These are phyloP conservation scores for Drosophila subpulchrella DNA, from an alignment of 1,140 invertebrate species.

Conservation along the genomic window DNA sequence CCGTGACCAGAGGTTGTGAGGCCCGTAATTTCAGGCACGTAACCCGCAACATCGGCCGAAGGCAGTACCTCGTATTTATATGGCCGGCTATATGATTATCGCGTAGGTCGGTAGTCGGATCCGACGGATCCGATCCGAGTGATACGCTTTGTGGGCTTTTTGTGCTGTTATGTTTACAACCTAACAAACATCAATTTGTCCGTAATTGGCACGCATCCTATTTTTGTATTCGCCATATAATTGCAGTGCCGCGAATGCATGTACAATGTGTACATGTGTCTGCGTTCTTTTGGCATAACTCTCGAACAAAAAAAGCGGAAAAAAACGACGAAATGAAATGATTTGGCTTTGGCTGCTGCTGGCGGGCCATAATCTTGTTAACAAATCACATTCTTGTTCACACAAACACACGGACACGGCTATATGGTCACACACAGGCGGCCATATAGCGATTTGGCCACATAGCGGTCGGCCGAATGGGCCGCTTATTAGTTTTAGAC, in stretches of 20 bases:
- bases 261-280: slow-evolving; percentile 36
- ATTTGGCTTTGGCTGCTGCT: slow-evolving; percentile 26
- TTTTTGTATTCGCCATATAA: slow-evolving; percentile 55
- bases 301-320: slow-evolving; percentile 28
- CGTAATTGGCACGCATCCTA: slow-evolving; percentile 73
- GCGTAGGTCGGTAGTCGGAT: slow-evolving; percentile 47
- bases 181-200: slow-evolving; percentile 67
- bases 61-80: background rate
- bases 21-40: slow-evolving; percentile 59
- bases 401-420: slow-evolving; percentile 67
- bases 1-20: slow-evolving; percentile 54
- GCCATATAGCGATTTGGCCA: background rate
- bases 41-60: slow-evolving; percentile 28
- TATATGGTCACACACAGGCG: slow-evolving; percentile 13
- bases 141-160: slow-evolving; percentile 70
- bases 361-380: slow-evolving; percentile 80
- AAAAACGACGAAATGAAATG: slow-evolving; percentile 3
- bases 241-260: slow-evolving; percentile 38
- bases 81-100: slow-evolving; percentile 59
- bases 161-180: slow-evolving; percentile 68
- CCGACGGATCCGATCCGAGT: slow-evolving; percentile 15
- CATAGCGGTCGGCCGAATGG: slow-evolving; percentile 18
- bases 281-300: slow-evolving; percentile 51
- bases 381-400: slow-evolving; percentile 84
- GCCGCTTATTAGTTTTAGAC: slow-evolving; percentile 54